Evolutionary conservation across 2,888 invertebrate species (phyloP).

Genomic region (Tinea trinotella): DNA sequence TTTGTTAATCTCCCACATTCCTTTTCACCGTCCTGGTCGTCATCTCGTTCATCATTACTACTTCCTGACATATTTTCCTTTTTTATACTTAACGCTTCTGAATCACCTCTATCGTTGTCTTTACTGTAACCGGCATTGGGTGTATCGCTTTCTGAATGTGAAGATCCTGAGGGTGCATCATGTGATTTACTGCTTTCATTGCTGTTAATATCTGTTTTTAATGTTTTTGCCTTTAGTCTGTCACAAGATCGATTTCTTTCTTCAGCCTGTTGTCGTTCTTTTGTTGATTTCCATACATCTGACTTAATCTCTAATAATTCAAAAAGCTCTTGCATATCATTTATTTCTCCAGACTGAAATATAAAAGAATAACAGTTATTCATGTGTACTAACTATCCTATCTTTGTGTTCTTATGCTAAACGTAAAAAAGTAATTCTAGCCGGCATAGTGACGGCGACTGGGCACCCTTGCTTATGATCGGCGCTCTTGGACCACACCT

Average conservation of each 20-base stretch:
- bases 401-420: too few relatives aligned
- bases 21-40: slow-evolving; percentile 66
- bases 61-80: slow-evolving; percentile 69
- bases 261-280: slow-evolving; percentile 65
- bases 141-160: slow-evolving; percentile 65
- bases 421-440: too few relatives aligned
- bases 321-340: slow-evolving; percentile 86
- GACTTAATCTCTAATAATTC: slow-evolving; percentile 89
- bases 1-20: slow-evolving; percentile 67
- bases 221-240: slow-evolving; percentile 57
- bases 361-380: slow-evolving; percentile 24
- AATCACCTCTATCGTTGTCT: slow-evolving; percentile 53
- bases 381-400: too few relatives aligned
- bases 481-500: too few relatives aligned
- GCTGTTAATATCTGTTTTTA: slow-evolving; percentile 66
- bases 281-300: slow-evolving; percentile 79
- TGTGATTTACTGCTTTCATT: slow-evolving; percentile 65
- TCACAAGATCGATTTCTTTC: slow-evolving; percentile 65
- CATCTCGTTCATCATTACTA: slow-evolving; percentile 66
- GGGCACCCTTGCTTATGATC: too few relatives aligned
- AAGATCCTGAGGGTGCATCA: slow-evolving; percentile 63
- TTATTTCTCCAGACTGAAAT: slow-evolving; percentile 83
- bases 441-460: too few relatives aligned
- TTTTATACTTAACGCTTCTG: slow-evolving; percentile 62
- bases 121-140: slow-evolving; percentile 65